Base-by-base conservation (phyloP, 2,113 vertebrate species). In the Chrysochloris asiatica region DNA sequence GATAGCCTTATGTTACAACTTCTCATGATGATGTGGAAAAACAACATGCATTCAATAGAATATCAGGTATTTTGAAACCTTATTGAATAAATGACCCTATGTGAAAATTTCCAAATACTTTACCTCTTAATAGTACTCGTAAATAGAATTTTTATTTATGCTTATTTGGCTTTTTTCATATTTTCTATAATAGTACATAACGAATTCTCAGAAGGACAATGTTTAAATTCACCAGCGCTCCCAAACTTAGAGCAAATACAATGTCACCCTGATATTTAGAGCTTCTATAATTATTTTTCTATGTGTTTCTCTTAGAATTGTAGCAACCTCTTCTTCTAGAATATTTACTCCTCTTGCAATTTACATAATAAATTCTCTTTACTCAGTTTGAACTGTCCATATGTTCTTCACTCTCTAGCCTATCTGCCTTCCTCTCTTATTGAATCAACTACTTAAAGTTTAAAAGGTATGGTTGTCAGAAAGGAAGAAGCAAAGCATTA, bases 321-420 rank as follows among this genome's bases (percentile, higher is more conserved):
- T 0, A 4, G 33, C 22, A 21, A 0, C 11, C 41, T 38, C 7
- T 50, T 67, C 72, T 43, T 63, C 28, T 30, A 5, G 47, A 72
- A 9, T 41, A 0, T 28, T 8, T 12, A 28, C 12, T 59, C 8
- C 16, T 38, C 0, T 4, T 8, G 14, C 3, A 8, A 54, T 8
- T 43, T 50, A 26, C 1, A 3, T 0, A 12, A 21, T 30, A 47
- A 1, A 8, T 12, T 28, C 22, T 6, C n/a, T 36, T 54, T 17
- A 10, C n/a, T 50, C 13, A 8, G 2, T 19, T 75, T 56, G 67
- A 67, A 7, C 28, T 7, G 16, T 7, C 54, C 36, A 6, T 38
- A 1, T 33, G 30, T 10, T 41, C 30, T 21, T 41, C 11, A 0
- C 24, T 0, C 8, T n/a, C 12, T 8, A 26, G 2, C 22, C n/a